phyloP scores from a whole-genome alignment of 1,140 invertebrate species.

The Drosophila sucinea region DNA sequence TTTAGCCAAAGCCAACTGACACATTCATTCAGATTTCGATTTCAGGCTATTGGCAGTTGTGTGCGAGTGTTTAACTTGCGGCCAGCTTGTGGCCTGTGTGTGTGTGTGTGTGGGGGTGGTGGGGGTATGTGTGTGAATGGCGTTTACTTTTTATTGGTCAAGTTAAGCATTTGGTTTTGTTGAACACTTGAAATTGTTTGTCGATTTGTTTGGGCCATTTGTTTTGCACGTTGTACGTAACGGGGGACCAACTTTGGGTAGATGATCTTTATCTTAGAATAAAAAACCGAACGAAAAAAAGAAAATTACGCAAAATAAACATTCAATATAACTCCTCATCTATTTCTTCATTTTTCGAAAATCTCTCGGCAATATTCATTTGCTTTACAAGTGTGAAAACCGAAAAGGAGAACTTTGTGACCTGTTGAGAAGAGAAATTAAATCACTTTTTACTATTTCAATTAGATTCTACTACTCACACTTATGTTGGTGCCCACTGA shows the following conservation, averaged over 20 bases:
- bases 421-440: constrained; percentile 26
- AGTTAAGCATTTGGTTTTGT: constrained; percentile 49
- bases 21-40: constrained; percentile 47
- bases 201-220: constrained; percentile 46
- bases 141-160: constrained; percentile 65
- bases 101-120: constrained; percentile 19
- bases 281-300: neutral
- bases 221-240: constrained; percentile 40
- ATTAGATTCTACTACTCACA: constrained; percentile 29
- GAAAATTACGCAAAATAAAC: neutral
- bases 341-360: constrained; percentile 30
- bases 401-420: constrained; percentile 67
- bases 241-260: constrained; percentile 7
- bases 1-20: constrained; percentile 53
- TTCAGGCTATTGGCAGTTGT: constrained; percentile 21
- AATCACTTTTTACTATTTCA: neutral
- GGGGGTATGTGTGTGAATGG: constrained; percentile 28
- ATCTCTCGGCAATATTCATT: constrained; percentile 65
- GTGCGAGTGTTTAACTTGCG: constrained; percentile 24
- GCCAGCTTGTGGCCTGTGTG: constrained; percentile 26
- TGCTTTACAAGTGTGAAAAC: constrained; percentile 67
- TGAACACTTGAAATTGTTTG: constrained; percentile 56
- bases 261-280: constrained; percentile 8
- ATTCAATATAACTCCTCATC: constrained; percentile 10
- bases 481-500: constrained; percentile 68